These are phyloP conservation scores for Elysia crispata DNA, from an alignment of 2,888 invertebrate species.

Conservation along the genomic window DNA sequence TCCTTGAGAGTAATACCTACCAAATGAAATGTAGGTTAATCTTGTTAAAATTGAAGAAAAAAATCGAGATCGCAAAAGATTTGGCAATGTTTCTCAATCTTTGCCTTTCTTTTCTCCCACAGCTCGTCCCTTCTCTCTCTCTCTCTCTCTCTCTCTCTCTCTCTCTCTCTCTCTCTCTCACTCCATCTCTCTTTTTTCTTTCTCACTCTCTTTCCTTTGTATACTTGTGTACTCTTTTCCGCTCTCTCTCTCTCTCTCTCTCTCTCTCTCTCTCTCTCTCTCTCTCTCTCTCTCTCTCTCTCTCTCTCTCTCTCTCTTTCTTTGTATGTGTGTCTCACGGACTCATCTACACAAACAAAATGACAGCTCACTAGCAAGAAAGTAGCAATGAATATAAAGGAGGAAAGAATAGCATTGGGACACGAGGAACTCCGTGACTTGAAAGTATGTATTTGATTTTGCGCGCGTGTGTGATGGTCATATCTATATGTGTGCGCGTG, in stretches of 20 bases:
- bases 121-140: not conserved
- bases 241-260: conserved; percentile 43
- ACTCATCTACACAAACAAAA: no score
- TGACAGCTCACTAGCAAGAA: no score
- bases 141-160: not conserved
- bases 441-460: no score
- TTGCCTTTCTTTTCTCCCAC: not conserved
- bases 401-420: no score
- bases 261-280: conserved; percentile 51
- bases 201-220: not conserved
- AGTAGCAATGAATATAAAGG: no score
- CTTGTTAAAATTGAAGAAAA: no score
- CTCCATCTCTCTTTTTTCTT: not conserved
- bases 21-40: no score
- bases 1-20: not conserved
- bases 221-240: no score
- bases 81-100: not conserved
- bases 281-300: conserved; percentile 23
- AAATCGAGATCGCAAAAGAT: no score
- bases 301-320: conserved; percentile 38
- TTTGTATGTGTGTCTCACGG: conserved; percentile 24
- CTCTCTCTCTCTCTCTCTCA: not conserved
- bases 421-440: no score
- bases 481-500: not conserved
- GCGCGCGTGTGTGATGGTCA: not conserved